Conservation (phyloP, 2,888 invertebrate genomes). For the Buathra laborator region DNA sequence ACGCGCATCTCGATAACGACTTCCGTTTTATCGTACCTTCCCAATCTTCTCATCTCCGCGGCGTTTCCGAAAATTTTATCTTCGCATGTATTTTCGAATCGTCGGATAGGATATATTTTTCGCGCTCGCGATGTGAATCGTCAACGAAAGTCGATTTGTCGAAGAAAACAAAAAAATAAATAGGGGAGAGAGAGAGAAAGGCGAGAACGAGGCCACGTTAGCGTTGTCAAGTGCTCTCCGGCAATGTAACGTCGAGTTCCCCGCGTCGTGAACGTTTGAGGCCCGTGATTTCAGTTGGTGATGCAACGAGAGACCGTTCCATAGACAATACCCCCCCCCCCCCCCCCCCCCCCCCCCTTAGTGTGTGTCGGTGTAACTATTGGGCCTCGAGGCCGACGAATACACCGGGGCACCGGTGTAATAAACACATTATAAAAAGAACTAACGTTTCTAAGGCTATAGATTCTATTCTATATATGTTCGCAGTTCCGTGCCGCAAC, state of each 20-base stretch:
- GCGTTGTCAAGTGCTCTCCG: slow-evolving; percentile 53
- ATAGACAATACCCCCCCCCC: slow-evolving; percentile 44
- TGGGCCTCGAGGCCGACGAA: too few species aligned
- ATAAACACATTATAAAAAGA: too few species aligned
- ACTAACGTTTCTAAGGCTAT: too few species aligned
- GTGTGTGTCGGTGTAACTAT: too few species aligned
- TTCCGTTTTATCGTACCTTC: slow-evolving; percentile 12
- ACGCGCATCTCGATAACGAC: slow-evolving; percentile 12
- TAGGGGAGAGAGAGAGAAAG: slow-evolving; percentile 39
- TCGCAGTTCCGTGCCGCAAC: too few species aligned
- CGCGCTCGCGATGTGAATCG: background rate
- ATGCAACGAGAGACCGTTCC: slow-evolving; percentile 44
- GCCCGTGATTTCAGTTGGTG: slow-evolving; percentile 55
- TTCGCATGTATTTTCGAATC: background rate
- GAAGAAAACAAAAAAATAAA: slow-evolving; percentile 13
- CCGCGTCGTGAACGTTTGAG: slow-evolving; percentile 28
- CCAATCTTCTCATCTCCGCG: background rate
- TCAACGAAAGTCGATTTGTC: slow-evolving; percentile 7
- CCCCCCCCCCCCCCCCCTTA: background rate
- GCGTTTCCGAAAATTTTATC: background rate
- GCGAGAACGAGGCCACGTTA: slow-evolving; percentile 63
- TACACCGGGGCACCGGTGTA: too few species aligned
- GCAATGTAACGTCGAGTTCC: slow-evolving; percentile 47
- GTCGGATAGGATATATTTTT: background rate
- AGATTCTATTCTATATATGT: too few species aligned